Evolutionary conservation across 2,888 invertebrate species (phyloP).

Genomic region (Onchidella celtica): DNA sequence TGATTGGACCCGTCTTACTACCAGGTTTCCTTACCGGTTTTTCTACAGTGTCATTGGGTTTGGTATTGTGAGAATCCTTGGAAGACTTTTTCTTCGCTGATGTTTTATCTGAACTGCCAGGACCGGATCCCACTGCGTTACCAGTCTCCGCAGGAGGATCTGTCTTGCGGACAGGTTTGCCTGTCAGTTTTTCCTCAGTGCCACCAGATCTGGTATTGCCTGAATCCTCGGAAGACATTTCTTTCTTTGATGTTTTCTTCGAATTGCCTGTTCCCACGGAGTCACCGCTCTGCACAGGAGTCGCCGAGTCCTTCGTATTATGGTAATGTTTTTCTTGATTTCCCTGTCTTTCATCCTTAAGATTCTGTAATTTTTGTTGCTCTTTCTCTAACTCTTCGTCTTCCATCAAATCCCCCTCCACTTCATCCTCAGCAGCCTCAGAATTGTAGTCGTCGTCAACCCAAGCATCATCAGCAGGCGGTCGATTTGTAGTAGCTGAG

Average conservation of each 20-base stretch:
- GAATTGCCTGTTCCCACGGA: background rate
- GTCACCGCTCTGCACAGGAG: background rate
- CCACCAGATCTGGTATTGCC: background rate
- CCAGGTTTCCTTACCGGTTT: background rate
- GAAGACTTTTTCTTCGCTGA: background rate
- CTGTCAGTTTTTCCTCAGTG: constrained; percentile 20
- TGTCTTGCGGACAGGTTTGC: background rate
- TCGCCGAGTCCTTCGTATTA: background rate
- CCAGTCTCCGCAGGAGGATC: background rate
- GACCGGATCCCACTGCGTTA: too few relatives aligned
- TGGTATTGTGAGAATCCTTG: background rate
- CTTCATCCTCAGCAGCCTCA: background rate
- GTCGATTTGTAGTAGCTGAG: too few relatives aligned
- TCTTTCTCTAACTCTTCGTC: constrained; percentile 30
- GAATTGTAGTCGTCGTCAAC: constrained; percentile 10
- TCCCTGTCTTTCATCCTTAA: background rate
- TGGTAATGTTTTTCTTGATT: background rate
- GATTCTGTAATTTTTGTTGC: too few relatives aligned
- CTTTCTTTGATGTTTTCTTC: background rate
- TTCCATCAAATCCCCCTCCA: constrained; percentile 40
- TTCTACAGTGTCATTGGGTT: background rate
- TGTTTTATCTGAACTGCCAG: background rate
- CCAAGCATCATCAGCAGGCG: background rate
- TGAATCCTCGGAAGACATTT: background rate
- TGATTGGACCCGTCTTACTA: constrained; percentile 3